Evolutionary conservation across 2,888 invertebrate genomes (phyloP).

Genomic region (Lasioglossum calceatum): DNA sequence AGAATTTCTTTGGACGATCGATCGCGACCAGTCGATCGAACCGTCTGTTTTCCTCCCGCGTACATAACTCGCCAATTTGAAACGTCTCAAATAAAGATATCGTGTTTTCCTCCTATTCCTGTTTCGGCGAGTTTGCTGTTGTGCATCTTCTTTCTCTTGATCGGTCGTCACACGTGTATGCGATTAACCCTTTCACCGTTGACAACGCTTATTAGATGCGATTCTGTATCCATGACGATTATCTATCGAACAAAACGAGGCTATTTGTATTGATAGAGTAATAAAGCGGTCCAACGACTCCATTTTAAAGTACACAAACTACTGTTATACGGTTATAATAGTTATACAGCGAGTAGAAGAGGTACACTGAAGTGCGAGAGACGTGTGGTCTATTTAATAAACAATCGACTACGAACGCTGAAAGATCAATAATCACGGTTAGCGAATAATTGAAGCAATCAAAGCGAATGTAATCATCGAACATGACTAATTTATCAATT

Average conservation of each 20-base stretch:
- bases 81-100: constrained; percentile 36
- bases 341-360: not conserved
- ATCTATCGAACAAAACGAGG: not conserved
- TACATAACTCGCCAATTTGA: constrained; percentile 4
- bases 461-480: not conserved
- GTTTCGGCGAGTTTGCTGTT: constrained; percentile 19
- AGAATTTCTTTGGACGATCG: constrained; percentile 12
- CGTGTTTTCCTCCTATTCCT: not conserved
- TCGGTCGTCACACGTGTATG: constrained; percentile 39
- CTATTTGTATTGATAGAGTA: not conserved
- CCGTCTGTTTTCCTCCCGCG: not conserved
- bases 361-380: not conserved
- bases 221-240: not conserved
- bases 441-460: not conserved
- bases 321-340: not conserved
- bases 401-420: too few relatives aligned
- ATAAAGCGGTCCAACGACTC: not conserved
- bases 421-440: not conserved
- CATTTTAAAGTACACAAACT: not conserved
- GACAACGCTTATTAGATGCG: not conserved
- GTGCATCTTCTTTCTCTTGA: constrained; percentile 42
- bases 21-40: constrained; percentile 18
- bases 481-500: constrained; percentile 11
- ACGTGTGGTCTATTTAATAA: not conserved
- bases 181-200: constrained; percentile 17